Percentiles rank a stretch among this genome's conserved stretches.
These are phyloP conservation scores for Poecilus cupreus DNA, from an alignment of 2,888 invertebrate species.

Conservation along the genomic window DNA sequence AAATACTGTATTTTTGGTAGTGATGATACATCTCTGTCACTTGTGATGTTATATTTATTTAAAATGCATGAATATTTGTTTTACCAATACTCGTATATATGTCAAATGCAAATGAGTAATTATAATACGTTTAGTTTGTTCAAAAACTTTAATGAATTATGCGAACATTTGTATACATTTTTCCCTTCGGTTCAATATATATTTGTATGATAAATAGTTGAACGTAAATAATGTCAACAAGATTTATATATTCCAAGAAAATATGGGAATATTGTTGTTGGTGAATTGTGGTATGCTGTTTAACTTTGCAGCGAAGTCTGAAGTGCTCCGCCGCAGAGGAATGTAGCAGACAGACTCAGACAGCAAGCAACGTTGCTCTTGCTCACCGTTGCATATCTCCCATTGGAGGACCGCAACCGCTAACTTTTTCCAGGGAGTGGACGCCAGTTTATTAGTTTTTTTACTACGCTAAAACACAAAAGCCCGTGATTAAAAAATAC, in stretches of 20 bases:
- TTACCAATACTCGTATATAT: too few relatives aligned
- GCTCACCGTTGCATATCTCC: not conserved
- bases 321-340: not conserved
- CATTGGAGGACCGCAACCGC: not conserved
- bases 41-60: too few relatives aligned
- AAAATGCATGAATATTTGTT: too few relatives aligned
- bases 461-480: conserved; percentile 31
- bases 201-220: not conserved
- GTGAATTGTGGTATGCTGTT: not conserved
- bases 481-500: conserved; percentile 54
- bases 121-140: too few relatives aligned
- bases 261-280: not conserved
- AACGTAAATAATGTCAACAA: not conserved
- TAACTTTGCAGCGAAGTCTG: not conserved
- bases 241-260: not conserved
- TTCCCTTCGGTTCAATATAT: not conserved
- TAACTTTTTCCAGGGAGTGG: conserved; percentile 5
- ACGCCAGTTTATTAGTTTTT: conserved; percentile 45
- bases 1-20: too few relatives aligned
- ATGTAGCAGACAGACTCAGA: not conserved
- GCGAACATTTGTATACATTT: not conserved
- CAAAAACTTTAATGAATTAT: not conserved
- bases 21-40: too few relatives aligned
- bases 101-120: too few relatives aligned
- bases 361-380: not conserved